These are phyloP conservation scores for Oncorhynchus tshawytscha DNA, from an alignment of 2,113 vertebrate genomes.

Conservation along the genomic window DNA sequence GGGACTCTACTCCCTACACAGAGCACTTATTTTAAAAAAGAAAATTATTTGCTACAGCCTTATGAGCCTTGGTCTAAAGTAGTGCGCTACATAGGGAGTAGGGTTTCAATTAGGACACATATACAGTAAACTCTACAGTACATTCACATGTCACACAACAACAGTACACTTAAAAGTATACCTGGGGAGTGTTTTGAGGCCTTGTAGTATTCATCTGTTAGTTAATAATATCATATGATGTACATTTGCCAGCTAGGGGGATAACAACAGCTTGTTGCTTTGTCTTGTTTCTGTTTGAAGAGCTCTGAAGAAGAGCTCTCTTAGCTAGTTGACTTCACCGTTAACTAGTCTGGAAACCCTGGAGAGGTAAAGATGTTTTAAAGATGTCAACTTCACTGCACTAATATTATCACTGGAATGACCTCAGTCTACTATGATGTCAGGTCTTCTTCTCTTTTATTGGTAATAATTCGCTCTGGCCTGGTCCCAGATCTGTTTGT, in stretches of 20 bases:
- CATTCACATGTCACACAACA: conserved; percentile 23
- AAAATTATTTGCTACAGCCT: too few relatives aligned
- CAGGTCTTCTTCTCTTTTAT: neutral
- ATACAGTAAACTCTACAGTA: neutral
- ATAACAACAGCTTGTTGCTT: conserved; percentile 40
- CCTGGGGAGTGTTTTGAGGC: conserved; percentile 4
- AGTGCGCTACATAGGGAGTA: too few relatives aligned
- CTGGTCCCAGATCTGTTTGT: neutral
- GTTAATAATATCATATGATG: conserved; percentile 1
- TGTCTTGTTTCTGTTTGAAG: conserved; percentile 63
- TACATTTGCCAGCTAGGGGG: conserved; percentile 3
- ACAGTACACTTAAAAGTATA: conserved; percentile 23
- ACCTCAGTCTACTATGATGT: neutral
- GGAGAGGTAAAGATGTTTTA: conserved; percentile 58
- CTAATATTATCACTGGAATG: neutral
- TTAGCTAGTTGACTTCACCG: conserved; percentile 68
- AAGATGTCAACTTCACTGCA: neutral
- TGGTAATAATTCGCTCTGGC: neutral
- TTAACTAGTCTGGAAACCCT: conserved; percentile 60
- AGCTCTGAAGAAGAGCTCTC: conserved; percentile 43
- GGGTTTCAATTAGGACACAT: neutral
- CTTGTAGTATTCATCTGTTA: neutral
- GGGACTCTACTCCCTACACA: too few relatives aligned
- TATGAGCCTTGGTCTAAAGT: too few relatives aligned
- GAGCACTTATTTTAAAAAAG: too few relatives aligned